Base-by-base conservation (phyloP, 2,888 invertebrate genomes). In the Lasioglossum vierecki region DNA sequence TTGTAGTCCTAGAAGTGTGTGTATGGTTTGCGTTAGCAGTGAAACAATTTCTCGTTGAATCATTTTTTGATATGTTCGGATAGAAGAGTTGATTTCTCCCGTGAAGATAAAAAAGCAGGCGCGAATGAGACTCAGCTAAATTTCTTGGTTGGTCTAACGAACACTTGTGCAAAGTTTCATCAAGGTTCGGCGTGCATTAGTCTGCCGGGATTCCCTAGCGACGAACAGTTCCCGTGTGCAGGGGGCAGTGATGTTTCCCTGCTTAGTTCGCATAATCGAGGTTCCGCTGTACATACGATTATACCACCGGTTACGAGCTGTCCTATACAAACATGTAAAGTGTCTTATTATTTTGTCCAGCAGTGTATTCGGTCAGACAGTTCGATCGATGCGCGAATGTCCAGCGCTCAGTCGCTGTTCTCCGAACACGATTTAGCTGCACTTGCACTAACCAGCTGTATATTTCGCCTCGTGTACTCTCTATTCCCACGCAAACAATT, bases 401-500 rank as follows among this genome's bases (percentile, higher is more conserved):
- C 22, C 72, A 46, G 18, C 13, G 26, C 8, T 18, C 15, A 35
- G 46, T 41, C 73, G 41, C 18, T 26, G 70, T 57, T 66, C 76
- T 4, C n/a, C 41, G 57, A 71, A 57, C n/a, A 15, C n/a, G 75
- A 68, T 79, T 85, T 63, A 84, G 76, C 79, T 84, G 66, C 22
- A 76, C 41, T 76, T 63, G 80, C 77, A 84, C 49, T 80, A 80
- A 68, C 80, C 76, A 18, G 39, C 74, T 60, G 84, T 44, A 13
- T 73, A 63, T 63, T 6, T 41, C 35, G 57, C 46, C 15, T 15
- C 60, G 70, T 73, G 66, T 72, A 72, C 35, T 35, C 35, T 35
- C 79, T 71, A 57, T 35, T 75, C 74, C 4, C 71, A 35, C 49
- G 66, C 81, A 81, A 85, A 84, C 84, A 81, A 75, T 84, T 81